Evolutionary conservation across 2,888 invertebrate species (phyloP).

Genomic region (Leucozona laternaria): DNA sequence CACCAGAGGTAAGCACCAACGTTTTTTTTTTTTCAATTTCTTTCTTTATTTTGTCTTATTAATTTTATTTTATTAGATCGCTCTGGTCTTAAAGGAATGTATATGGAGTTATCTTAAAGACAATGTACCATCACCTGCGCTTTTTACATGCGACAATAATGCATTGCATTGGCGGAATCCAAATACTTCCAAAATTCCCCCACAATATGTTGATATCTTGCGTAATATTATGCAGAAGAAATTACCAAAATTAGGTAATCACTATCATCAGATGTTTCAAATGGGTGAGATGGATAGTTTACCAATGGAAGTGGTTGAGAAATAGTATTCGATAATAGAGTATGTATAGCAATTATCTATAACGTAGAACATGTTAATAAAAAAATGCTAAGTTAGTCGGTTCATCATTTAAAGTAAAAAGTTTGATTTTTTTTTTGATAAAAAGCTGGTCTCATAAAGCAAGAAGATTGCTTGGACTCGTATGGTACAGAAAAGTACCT

Average conservation of each 20-base stretch:
- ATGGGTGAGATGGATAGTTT: constrained; percentile 80
- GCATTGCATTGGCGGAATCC: constrained; percentile 92
- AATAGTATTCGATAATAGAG: constrained; percentile 11
- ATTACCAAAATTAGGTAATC: constrained; percentile 89
- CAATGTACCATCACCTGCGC: constrained; percentile 93
- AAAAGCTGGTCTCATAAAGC: no score
- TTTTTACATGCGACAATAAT: constrained; percentile 89
- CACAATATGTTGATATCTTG: constrained; percentile 91
- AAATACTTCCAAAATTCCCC: constrained; percentile 88
- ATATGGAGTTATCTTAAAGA: constrained; percentile 96
- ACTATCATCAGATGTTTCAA: constrained; percentile 90
- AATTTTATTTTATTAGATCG: constrained; percentile 85
- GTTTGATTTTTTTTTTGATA: no score
- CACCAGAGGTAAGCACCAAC: constrained; percentile 85
- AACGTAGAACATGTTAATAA: constrained; percentile 7
- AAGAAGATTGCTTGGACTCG: no score
- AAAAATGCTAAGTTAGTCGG: neutral
- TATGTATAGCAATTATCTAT: neutral
- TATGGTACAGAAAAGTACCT: no score
- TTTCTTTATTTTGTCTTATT: neutral
- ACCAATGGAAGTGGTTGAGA: constrained; percentile 48
- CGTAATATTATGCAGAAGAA: constrained; percentile 92
- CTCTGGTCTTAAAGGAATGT: constrained; percentile 91
- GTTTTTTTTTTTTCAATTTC: no score
- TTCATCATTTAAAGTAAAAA: neutral